Conservation (phyloP, 2,113 vertebrate species). For the Indicator indicator region DNA sequence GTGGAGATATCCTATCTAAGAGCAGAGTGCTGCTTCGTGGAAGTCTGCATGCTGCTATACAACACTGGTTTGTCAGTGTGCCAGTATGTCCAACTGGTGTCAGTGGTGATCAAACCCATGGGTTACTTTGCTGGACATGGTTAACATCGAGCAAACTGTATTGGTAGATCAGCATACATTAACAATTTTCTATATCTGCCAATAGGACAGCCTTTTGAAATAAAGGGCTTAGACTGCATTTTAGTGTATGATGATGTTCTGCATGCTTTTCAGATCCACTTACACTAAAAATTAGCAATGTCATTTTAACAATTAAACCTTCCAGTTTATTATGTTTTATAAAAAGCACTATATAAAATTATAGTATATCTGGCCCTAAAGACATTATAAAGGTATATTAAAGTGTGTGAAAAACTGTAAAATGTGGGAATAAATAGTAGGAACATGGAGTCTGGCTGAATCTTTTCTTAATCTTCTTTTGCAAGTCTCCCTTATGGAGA, state of each 20-base stretch:
- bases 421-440: neutral
- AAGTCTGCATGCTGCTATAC: neutral
- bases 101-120: neutral
- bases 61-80: neutral
- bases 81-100: neutral
- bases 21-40: neutral
- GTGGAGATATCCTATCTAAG: neutral
- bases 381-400: neutral
- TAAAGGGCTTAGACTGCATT: neutral
- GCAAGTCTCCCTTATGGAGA: neutral
- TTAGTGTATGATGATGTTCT: neutral
- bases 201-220: neutral
- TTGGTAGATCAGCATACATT: neutral
- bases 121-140: neutral
- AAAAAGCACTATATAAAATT: neutral
- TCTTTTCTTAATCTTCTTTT: neutral
- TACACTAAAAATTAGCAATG: neutral
- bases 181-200: neutral
- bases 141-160: neutral
- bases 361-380: neutral
- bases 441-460: neutral
- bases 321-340: neutral
- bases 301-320: neutral
- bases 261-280: neutral
- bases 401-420: neutral